Evolutionary conservation across 2,113 vertebrate species (phyloP), one percentile per base, ranked within the genome.

Genomic region (Tympanuchus pallidicinctus): DNA sequence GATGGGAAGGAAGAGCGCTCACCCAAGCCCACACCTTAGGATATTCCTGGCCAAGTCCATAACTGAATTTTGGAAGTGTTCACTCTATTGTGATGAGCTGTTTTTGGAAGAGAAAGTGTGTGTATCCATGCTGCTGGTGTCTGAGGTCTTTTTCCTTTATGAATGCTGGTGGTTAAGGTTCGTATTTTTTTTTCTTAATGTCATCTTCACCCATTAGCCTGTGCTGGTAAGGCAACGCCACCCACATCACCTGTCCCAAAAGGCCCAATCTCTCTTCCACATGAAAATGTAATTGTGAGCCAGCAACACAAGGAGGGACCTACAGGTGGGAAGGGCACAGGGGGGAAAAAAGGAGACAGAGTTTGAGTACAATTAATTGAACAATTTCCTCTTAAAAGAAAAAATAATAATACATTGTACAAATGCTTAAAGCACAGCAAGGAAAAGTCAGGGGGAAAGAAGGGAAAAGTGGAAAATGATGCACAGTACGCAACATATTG

Each of bases 21-120:
- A 34, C 10, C 47, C 32, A 30, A 34, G 57, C 92, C 83, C 0
- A 0, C 0, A 0, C 32, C 38, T 56, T 63, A 60, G 5, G 38
- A 40, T 4, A 21, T 57, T 70, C 32, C 57, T 43, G 32, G 43
- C 66, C n/a, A 0, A 1, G 0, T 42, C 52, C 24, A 36, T 71
- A 0, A 65, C 4, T 7, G 28, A 30, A 27, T 30, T 71, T n/a
- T 77, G 19, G 54, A 14, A n/a, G 70, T 47, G 8, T 57, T 88
- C 36, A 20, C 59, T 86, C 21, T 27, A 42, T 40, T 16, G 8
- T 17, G 21, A 32, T 0, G 0, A 13, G 32, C 34, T 1, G 1
- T 32, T 50, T 52, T 72, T 6, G 8, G 86, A 50, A 66, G 65
- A 50, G 61, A 59, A 81, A 52, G 34, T 54, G 4, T 20, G 8